These are phyloP conservation scores for Drosophila ustulata DNA, from an alignment of 2,888 invertebrate genomes.

Conservation along the genomic window DNA sequence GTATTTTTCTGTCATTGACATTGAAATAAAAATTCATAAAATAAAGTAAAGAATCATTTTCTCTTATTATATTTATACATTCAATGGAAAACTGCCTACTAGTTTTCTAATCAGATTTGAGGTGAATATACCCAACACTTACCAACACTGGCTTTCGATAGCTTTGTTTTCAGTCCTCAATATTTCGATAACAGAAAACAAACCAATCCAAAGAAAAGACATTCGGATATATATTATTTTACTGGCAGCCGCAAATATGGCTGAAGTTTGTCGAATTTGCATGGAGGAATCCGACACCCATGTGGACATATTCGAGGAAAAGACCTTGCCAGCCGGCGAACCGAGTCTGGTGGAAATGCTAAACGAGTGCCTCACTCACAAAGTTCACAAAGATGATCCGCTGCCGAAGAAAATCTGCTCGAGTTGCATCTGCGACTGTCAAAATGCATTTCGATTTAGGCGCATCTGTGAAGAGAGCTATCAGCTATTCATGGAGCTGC, in stretches of 20 bases:
- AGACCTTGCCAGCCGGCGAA: not conserved
- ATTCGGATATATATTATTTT: not conserved
- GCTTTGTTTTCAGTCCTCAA: not conserved
- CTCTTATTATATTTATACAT: too few species aligned
- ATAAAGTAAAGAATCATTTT: too few species aligned
- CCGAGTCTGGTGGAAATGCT: slow-evolving; percentile 49
- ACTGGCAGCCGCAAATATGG: slow-evolving; percentile 25
- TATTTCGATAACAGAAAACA: not conserved
- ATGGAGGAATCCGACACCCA: slow-evolving; percentile 30
- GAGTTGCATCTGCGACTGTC: slow-evolving; percentile 32
- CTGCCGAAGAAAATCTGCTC: slow-evolving; percentile 52
- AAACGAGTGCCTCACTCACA: slow-evolving; percentile 33
- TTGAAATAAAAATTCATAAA: too few species aligned
- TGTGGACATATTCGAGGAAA: slow-evolving; percentile 37
- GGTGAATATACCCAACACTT: not conserved
- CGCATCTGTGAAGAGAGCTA: slow-evolving; percentile 45
- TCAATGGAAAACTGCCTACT: too few species aligned
- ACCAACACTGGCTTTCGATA: not conserved
- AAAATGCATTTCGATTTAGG: slow-evolving; percentile 52
- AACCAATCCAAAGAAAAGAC: not conserved
- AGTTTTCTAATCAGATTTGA: not conserved
- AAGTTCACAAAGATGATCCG: slow-evolving; percentile 34
- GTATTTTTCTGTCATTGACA: too few species aligned
- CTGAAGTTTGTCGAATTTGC: slow-evolving; percentile 41
- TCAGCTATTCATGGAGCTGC: slow-evolving; percentile 7